A percentile compares a stretch with the other conserved stretches of the same genome.
phyloP scores from a whole-genome alignment of 2,888 invertebrate species.

The Drosophila diplacantha region DNA sequence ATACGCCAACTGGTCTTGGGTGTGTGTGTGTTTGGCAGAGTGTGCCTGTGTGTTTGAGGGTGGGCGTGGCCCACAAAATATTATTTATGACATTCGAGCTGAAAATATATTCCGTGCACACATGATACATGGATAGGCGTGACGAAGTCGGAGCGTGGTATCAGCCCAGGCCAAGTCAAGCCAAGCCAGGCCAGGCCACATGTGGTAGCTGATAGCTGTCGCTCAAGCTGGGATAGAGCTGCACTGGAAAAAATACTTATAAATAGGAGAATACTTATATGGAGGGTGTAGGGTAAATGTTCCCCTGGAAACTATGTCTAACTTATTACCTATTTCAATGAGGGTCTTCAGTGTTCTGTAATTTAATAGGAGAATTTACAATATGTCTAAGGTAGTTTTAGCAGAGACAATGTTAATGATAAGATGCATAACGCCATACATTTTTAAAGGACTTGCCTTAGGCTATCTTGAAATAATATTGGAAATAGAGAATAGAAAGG shows the following conservation, averaged over 20 bases:
- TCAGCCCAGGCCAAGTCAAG: conserved; percentile 7
- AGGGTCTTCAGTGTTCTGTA: background rate
- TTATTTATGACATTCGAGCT: conserved; percentile 64
- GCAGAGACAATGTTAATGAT: background rate
- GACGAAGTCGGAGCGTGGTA: conserved; percentile 33
- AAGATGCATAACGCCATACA: background rate
- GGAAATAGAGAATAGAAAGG: background rate
- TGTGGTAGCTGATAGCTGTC: conserved; percentile 58
- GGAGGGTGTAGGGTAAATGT: background rate
- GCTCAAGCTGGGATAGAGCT: conserved; percentile 50
- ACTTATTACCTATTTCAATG: too few species aligned
- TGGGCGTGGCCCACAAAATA: conserved; percentile 56
- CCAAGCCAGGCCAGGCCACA: conserved; percentile 45
- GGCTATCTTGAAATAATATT: background rate
- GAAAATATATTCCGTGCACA: conserved; percentile 57
- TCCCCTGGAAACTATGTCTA: too few species aligned
- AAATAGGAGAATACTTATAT: too few species aligned
- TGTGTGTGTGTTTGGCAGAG: background rate
- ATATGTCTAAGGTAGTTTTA: background rate
- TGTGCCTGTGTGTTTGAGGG: conserved; percentile 17
- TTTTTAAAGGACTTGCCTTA: background rate
- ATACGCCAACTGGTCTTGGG: conserved; percentile 26
- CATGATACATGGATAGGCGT: conserved; percentile 58
- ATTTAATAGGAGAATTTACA: background rate
- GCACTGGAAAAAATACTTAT: background rate